Conservation (phyloP, 2,113 vertebrate genomes). For the Dromaius novaehollandiae region DNA sequence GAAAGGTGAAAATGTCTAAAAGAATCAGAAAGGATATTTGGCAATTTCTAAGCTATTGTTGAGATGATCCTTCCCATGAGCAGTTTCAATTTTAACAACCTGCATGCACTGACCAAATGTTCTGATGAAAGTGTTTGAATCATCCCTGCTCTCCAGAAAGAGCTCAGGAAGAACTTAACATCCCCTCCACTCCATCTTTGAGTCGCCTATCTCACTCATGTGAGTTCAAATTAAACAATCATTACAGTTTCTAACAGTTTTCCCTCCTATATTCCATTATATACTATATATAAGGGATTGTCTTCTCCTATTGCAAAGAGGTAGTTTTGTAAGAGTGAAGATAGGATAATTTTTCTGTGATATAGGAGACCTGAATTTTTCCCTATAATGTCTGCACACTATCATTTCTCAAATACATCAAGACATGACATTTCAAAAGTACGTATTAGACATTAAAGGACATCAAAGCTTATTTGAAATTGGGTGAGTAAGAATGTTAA, state of each 20-base stretch:
- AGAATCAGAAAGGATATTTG: neutral
- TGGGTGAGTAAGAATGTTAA: constrained; percentile 25
- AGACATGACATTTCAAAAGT: neutral
- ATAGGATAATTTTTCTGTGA: neutral
- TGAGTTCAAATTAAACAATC: neutral
- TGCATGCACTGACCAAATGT: neutral
- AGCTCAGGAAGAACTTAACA: neutral
- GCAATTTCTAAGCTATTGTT: neutral
- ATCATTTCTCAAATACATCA: neutral
- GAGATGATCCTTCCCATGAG: neutral
- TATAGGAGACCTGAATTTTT: neutral
- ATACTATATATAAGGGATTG: neutral
- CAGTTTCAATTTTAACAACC: neutral
- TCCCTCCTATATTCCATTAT: neutral
- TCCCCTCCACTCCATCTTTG: neutral
- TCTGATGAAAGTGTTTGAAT: neutral
- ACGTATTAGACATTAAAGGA: neutral
- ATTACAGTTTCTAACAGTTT: neutral
- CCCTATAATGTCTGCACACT: neutral
- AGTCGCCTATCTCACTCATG: neutral
- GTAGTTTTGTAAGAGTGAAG: neutral
- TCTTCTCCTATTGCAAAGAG: neutral
- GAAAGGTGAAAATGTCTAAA: neutral
- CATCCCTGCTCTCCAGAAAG: neutral
- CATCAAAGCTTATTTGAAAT: neutral